phyloP scores from a whole-genome alignment of 2,797 vertebrate species.

The Gallinago stenura region DNA sequence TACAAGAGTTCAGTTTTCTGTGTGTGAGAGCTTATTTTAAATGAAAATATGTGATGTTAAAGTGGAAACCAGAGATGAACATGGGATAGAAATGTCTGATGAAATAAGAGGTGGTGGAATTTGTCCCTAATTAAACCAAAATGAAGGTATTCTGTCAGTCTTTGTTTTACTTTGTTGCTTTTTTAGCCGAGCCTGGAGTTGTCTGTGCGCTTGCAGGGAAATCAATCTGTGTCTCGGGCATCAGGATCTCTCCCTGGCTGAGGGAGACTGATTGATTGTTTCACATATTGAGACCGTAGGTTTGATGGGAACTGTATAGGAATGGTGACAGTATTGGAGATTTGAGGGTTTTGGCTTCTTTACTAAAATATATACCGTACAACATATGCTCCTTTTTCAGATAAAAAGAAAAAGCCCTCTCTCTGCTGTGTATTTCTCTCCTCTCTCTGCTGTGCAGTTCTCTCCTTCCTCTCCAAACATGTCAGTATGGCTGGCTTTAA shows the following conservation, averaged over 20 bases:
- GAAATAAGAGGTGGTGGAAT: neutral
- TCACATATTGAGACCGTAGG: neutral
- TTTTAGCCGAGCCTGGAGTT: neutral
- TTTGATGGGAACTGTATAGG: neutral
- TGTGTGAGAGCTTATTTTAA: neutral
- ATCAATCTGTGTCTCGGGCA: constrained; percentile 7
- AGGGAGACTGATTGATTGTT: constrained; percentile 10
- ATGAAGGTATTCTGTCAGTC: neutral
- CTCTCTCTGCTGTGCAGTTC: neutral
- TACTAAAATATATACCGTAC: neutral
- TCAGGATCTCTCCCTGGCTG: neutral
- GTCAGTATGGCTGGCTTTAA: neutral
- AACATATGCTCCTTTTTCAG: neutral
- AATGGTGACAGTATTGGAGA: neutral
- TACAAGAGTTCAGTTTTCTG: neutral
- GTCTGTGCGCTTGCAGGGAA: neutral
- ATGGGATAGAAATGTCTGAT: neutral
- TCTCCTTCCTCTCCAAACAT: neutral
- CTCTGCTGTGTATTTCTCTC: neutral
- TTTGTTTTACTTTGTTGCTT: neutral
- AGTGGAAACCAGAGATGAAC: neutral
- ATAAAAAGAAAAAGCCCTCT: neutral
- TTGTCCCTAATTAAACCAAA: neutral
- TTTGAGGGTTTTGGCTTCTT: neutral
- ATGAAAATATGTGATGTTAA: neutral